Evolutionary conservation across 2,888 invertebrate genomes (phyloP).

Genomic region (Morpho deidamia): DNA sequence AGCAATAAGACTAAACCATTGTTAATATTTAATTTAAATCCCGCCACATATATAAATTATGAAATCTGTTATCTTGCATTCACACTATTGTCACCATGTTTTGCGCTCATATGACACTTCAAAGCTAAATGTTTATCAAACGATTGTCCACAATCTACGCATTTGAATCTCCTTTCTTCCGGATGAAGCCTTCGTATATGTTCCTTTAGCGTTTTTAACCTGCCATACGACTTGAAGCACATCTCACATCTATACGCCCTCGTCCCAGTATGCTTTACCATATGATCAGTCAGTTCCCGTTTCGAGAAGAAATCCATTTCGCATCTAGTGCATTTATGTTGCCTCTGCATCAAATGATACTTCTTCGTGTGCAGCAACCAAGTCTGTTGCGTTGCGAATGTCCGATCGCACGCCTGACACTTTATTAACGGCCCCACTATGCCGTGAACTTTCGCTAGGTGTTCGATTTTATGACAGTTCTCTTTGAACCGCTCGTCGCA

Average conservation of each 20-base stretch:
- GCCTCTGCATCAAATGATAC: conserved; percentile 50
- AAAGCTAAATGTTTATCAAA: conserved; percentile 45
- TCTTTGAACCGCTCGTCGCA: conserved; percentile 40
- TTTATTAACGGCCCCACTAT: conserved; percentile 28
- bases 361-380: conserved; percentile 38
- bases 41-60: too few species aligned
- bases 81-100: conserved; percentile 11
- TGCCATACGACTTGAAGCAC: conserved; percentile 43
- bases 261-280: conserved; percentile 52
- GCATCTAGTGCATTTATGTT: conserved; percentile 54
- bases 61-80: conserved; percentile 1
- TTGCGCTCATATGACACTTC: conserved; percentile 32
- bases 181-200: conserved; percentile 38
- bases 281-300: conserved; percentile 34
- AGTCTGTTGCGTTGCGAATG: conserved; percentile 31
- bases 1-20: too few species aligned
- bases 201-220: conserved; percentile 42
- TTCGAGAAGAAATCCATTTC: conserved; percentile 44
- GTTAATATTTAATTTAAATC: too few species aligned
- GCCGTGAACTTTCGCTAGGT: conserved; percentile 41
- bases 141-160: conserved; percentile 34
- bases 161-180: conserved; percentile 30
- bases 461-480: conserved; percentile 35
- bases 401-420: conserved; percentile 42
- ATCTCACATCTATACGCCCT: conserved; percentile 54